These are phyloP conservation scores for Schizotus pectinicornis DNA, from an alignment of 2,888 invertebrate species.

Conservation along the genomic window DNA sequence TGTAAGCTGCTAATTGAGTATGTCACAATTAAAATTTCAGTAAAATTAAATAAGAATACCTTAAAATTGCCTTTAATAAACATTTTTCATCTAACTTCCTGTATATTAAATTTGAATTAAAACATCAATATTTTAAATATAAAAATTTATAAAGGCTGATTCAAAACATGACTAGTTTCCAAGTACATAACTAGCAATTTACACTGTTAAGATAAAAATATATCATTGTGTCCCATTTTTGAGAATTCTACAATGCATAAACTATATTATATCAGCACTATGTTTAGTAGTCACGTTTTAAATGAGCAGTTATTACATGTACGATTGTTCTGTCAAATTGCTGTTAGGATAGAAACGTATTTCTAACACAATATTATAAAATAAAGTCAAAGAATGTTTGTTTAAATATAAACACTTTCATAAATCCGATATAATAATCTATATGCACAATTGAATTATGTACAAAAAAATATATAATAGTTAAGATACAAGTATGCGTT, in stretches of 20 bases:
- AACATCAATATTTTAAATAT: constrained; percentile 51
- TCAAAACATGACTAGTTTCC: constrained; percentile 39
- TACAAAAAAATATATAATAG: constrained; percentile 55
- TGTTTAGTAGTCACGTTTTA: constrained; percentile 40
- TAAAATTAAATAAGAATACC: constrained; percentile 38
- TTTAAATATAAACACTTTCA: constrained; percentile 57
- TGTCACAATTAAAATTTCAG: constrained; percentile 43
- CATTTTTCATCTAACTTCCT: constrained; percentile 41
- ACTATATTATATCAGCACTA: no score
- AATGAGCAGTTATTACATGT: constrained; percentile 45
- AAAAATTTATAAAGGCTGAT: constrained; percentile 42
- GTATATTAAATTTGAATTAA: constrained; percentile 47
- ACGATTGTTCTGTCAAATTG: constrained; percentile 47
- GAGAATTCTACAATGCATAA: no score
- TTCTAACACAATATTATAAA: constrained; percentile 53
- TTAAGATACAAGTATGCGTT: constrained; percentile 53
- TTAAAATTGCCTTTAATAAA: constrained; percentile 35
- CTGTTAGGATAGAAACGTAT: constrained; percentile 45
- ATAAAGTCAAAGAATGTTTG: constrained; percentile 48
- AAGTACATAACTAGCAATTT: constrained; percentile 28
- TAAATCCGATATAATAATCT: constrained; percentile 58
- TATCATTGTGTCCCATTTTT: no score
- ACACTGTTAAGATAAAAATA: constrained; percentile 31
- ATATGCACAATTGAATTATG: constrained; percentile 60
- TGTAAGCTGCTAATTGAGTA: constrained; percentile 41